Evolutionary conservation across 2,797 vertebrate species (phyloP).

Genomic region (Buphagus erythrorhynchus): DNA sequence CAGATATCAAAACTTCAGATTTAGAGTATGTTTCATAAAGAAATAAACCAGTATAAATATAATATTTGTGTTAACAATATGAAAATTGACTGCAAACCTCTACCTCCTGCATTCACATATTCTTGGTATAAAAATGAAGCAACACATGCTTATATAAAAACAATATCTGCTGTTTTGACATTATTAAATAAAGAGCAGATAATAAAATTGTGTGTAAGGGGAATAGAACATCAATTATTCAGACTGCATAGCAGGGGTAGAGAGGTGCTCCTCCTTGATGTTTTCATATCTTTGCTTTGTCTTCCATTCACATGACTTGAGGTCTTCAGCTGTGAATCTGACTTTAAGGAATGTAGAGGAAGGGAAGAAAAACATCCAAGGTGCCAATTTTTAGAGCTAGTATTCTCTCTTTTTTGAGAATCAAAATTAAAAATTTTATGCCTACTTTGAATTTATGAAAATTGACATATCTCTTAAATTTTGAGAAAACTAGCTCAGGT

Average conservation of each 20-base stretch:
- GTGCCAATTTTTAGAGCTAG: neutral
- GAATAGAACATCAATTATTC: neutral
- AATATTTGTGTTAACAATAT: neutral
- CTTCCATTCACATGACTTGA: neutral
- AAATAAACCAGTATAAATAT: neutral
- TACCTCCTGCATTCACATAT: neutral
- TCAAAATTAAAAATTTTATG: neutral
- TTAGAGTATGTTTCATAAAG: neutral
- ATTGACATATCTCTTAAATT: neutral
- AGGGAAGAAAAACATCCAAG: neutral
- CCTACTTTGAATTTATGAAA: neutral
- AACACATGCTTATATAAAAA: neutral
- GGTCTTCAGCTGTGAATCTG: neutral
- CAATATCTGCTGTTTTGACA: neutral
- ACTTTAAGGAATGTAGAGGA: neutral
- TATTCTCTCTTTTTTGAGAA: neutral
- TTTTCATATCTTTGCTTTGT: neutral
- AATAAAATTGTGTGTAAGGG: neutral
- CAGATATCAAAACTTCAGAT: neutral
- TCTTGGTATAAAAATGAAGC: neutral
- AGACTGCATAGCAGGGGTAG: neutral
- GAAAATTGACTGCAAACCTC: neutral
- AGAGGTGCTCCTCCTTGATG: neutral
- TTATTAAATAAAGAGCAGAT: neutral
- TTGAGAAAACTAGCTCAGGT: neutral